Evolutionary conservation across 2,113 vertebrate species (phyloP), one percentile per base, ranked within the genome.

Genomic region (Saccopteryx leptura): DNA sequence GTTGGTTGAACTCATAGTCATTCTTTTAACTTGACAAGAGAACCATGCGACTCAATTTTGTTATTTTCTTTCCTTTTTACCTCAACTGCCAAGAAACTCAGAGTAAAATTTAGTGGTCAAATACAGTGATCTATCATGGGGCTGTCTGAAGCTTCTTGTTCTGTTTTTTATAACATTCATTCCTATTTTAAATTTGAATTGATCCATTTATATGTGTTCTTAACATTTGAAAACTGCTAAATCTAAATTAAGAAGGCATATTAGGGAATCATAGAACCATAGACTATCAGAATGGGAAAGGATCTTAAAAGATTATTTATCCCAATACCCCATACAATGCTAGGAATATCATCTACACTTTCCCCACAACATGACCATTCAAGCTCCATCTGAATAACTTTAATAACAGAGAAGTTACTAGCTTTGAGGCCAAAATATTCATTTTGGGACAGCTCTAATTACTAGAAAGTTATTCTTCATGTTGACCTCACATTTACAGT

Each of bases 71-170:
- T 58, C 39, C 4, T 79, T 95, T 94, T 90, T 80, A 65, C 26
- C 69, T 89, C 88, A 96, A 63, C 33, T 93, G 31, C 21, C 33
- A 96, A 96, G 63, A 93, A 91, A 94, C 48, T 95, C 56, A 79
- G 56, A 74, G 58, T 87, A 60, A 97, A 95, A 93, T 82, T 91
- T 91, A 75, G 31, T 91, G 68, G 63, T 56, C 87, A 69, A 82
- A 91, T 82, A 82, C 21, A 91, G 15, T 92, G 48, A 69, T 91
- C 93, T 93, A 93, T 90, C 79, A 78, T 48, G 46, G 19, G 17
- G 7, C 46, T 94, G 8, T 88, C 61, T 81, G 19, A 95, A 80
- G 9, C 31, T 93, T 96, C 52, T 91, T 74, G n/a, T 69, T 96
- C 4, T 72, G 9, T 69, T 93, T 91, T 24, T 88, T 74, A 58